Percentiles rank a stretch among this genome's conserved stretches.
These are phyloP conservation scores for Drosophila chauvacae DNA, from an alignment of 1,140 invertebrate genomes.

Conservation along the genomic window DNA sequence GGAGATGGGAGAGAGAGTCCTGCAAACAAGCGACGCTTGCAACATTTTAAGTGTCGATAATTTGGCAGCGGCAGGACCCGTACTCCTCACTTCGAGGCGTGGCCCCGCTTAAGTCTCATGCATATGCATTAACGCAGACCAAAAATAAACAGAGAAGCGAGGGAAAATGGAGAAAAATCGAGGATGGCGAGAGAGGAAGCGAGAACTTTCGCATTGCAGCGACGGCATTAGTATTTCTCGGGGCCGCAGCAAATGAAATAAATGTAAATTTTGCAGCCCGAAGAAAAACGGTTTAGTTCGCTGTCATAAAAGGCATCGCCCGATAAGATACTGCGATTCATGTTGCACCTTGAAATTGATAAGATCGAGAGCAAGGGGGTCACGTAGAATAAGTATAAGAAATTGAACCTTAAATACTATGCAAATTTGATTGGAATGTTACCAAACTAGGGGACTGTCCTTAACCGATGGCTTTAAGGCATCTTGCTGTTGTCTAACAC, in stretches of 20 bases:
- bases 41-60: slow-evolving; percentile 82
- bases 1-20: not conserved
- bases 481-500: not conserved
- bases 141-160: not conserved
- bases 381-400: too few species aligned
- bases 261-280: slow-evolving; percentile 1
- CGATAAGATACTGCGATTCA: slow-evolving; percentile 2
- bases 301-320: slow-evolving; percentile 8
- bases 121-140: slow-evolving; percentile 67
- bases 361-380: not conserved
- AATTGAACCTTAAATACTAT: not conserved
- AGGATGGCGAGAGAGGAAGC: not conserved
- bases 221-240: slow-evolving; percentile 35
- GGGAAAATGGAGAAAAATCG: not conserved
- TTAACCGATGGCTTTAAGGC: not conserved
- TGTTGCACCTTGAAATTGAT: slow-evolving; percentile 13
- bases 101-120: slow-evolving; percentile 55
- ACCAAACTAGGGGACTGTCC: not conserved
- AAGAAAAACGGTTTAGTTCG: slow-evolving; percentile 3
- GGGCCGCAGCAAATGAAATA: slow-evolving; percentile 32
- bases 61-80: slow-evolving; percentile 40
- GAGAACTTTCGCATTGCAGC: slow-evolving; percentile 28
- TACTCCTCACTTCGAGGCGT: slow-evolving; percentile 17
- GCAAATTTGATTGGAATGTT: not conserved
- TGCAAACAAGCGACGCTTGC: slow-evolving; percentile 63